A percentile compares a stretch with the other conserved stretches of the same genome.
phyloP scores from a whole-genome alignment of 2,113 vertebrate species.

The Carlito syrichta region DNA sequence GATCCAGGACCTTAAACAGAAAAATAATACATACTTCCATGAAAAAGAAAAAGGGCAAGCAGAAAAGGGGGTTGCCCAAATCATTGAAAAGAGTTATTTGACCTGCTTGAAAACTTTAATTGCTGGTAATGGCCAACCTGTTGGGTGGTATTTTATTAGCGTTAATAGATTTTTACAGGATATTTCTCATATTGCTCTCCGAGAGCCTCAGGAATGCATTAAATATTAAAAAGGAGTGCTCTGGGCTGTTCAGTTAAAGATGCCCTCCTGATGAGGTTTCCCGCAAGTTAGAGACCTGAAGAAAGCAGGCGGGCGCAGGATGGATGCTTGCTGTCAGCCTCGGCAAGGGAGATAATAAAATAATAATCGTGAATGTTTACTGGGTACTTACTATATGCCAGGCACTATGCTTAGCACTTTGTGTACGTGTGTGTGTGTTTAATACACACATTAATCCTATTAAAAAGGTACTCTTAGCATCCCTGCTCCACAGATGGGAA shows the following conservation, averaged over 20 bases:
- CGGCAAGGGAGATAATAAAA: neutral
- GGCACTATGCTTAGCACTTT: neutral
- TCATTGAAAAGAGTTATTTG: conserved; percentile 69
- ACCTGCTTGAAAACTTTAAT: conserved; percentile 79
- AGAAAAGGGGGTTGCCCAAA: conserved; percentile 56
- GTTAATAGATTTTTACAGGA: conserved; percentile 83
- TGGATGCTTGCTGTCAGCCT: neutral
- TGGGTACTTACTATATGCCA: neutral
- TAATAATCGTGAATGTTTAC: neutral
- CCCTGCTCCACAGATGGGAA: neutral
- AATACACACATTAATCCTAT: neutral
- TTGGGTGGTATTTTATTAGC: conserved; percentile 84
- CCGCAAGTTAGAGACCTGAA: conserved; percentile 77
- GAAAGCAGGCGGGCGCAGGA: conserved; percentile 34
- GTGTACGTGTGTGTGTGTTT: neutral
- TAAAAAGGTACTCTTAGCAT: neutral
- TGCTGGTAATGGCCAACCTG: conserved; percentile 81
- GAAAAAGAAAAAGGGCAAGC: conserved; percentile 27
- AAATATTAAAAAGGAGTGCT: conserved; percentile 83
- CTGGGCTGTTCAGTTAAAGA: conserved; percentile 79
- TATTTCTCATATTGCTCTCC: conserved; percentile 82
- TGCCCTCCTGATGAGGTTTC: conserved; percentile 78
- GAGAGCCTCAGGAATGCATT: conserved; percentile 80
- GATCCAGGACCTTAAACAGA: neutral
- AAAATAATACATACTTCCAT: neutral